Percentiles rank a stretch among this genome's conserved stretches.
phyloP scores from a whole-genome alignment of 2,797 vertebrate genomes.

The Otolemur crassicaudatus region DNA sequence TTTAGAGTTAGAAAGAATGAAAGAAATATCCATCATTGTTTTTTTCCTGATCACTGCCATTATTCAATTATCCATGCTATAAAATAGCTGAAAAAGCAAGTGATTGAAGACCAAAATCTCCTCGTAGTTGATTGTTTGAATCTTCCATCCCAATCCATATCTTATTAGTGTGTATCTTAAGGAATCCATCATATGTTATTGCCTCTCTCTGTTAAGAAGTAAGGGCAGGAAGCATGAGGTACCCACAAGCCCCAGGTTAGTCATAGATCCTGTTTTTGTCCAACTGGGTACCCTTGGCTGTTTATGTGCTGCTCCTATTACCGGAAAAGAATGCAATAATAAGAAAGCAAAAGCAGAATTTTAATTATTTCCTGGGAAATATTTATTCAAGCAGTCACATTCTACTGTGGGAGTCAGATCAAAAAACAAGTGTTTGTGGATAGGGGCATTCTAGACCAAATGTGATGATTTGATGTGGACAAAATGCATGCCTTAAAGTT shows the following conservation, averaged over 20 bases:
- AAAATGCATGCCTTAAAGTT: neutral
- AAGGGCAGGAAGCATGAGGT: neutral
- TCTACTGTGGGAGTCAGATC: neutral
- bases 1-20: conserved; percentile 40
- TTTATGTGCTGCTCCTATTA: neutral
- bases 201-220: neutral
- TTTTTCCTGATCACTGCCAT: neutral
- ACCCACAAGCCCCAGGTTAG: neutral
- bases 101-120: neutral
- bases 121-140: neutral
- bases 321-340: neutral
- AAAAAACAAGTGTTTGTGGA: neutral
- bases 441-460: neutral
- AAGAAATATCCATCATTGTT: neutral
- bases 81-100: neutral
- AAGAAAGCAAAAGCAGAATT: conserved; percentile 34
- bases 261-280: neutral
- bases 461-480: neutral
- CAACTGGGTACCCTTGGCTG: neutral
- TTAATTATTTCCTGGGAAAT: neutral
- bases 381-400: neutral
- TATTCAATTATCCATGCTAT: neutral
- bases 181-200: neutral
- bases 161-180: neutral
- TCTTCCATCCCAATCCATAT: neutral